Evolutionary conservation across 2,113 vertebrate genomes (phyloP).

Genomic region (Tiliqua scincoides): DNA sequence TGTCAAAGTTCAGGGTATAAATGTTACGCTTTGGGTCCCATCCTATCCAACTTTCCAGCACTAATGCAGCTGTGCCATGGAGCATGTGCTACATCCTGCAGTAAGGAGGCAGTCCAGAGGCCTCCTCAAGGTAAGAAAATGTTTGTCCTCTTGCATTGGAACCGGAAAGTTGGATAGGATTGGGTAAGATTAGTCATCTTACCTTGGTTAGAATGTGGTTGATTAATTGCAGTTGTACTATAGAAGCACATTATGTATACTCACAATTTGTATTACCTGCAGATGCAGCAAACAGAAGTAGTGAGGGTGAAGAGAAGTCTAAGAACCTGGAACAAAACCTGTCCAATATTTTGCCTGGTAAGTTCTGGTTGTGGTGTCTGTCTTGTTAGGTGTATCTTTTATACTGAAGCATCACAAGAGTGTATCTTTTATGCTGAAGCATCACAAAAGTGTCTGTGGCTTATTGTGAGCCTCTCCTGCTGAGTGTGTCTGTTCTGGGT

Average conservation of each 20-base stretch:
- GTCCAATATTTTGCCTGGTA: constrained; percentile 93
- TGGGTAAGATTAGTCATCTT: neutral
- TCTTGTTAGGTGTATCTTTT: neutral
- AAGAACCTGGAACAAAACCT: constrained; percentile 90
- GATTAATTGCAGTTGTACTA: neutral
- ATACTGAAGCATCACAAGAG: neutral
- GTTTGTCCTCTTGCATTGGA: too few species aligned
- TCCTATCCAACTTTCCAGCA: too few species aligned
- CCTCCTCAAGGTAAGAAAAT: too few species aligned
- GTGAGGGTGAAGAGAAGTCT: constrained; percentile 85
- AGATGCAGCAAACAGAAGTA: constrained; percentile 76
- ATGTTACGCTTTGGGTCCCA: too few species aligned
- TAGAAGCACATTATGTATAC: too few species aligned
- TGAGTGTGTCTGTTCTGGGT: neutral
- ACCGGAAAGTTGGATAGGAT: too few species aligned
- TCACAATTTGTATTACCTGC: constrained; percentile 27
- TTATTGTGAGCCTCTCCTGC: neutral
- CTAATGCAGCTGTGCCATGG: too few species aligned
- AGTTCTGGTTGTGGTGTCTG: constrained; percentile 21
- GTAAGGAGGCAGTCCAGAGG: too few species aligned
- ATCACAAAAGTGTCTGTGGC: neutral
- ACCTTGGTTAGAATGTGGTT: neutral
- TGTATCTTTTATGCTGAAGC: neutral
- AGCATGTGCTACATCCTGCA: too few species aligned
- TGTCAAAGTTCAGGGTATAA: neutral